Evolutionary conservation across 2,797 vertebrate genomes (phyloP).

Genomic region (Lacerta bilineata): DNA sequence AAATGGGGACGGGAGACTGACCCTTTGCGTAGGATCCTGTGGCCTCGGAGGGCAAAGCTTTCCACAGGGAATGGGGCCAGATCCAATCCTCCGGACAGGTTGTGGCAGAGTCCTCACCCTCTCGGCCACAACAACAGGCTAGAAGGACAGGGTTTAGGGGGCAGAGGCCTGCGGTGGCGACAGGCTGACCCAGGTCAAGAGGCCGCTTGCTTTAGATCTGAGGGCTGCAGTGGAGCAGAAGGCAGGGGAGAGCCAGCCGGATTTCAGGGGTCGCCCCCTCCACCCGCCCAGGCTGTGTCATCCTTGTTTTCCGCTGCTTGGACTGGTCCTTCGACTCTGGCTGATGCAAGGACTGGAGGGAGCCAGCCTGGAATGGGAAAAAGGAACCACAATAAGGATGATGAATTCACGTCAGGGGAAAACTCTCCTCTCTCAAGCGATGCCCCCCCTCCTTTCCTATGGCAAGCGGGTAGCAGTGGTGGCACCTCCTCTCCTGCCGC

Average conservation of each 20-base stretch:
- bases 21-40: background rate
- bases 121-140: no score
- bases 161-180: accelerated
- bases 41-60: slow-evolving; percentile 49
- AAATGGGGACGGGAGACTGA: background rate
- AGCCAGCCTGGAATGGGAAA: background rate
- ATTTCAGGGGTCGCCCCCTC: slow-evolving; percentile 36
- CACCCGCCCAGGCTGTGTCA: background rate
- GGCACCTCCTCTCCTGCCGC: background rate
- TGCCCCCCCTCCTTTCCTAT: no score
- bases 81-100: no score
- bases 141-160: background rate
- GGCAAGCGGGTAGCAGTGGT: no score
- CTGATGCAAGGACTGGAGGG: background rate
- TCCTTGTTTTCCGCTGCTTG: background rate
- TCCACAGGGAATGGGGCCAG: background rate
- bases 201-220: no score
- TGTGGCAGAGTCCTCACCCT: background rate
- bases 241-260: slow-evolving; percentile 11
- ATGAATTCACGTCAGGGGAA: background rate
- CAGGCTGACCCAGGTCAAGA: background rate
- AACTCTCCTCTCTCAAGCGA: background rate
- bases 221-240: background rate
- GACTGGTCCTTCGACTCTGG: background rate
- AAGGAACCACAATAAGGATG: background rate